A percentile compares a stretch with the other conserved stretches of the same genome.
Conservation (phyloP, 2,888 invertebrate species). For the Deilephila elpenor region DNA sequence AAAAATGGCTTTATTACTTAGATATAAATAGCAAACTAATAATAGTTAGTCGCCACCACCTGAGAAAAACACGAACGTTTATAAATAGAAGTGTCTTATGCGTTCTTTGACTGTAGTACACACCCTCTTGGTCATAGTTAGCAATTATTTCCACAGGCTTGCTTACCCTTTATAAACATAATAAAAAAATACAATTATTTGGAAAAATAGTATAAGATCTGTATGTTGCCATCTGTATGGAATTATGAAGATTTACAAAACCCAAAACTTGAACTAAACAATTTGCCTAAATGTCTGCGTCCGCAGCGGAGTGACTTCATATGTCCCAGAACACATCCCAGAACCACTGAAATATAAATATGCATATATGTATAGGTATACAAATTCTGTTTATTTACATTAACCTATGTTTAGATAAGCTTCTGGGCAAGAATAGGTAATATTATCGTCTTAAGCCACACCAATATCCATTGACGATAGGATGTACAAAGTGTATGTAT, state of each 20-base stretch:
- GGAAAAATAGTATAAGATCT: too few relatives aligned
- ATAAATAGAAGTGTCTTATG: conserved; percentile 23
- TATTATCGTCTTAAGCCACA: conserved; percentile 40
- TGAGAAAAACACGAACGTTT: conserved; percentile 10
- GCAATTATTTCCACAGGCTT: neutral
- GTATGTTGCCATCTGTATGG: too few relatives aligned
- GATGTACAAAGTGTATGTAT: conserved; percentile 64
- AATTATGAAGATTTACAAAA: too few relatives aligned
- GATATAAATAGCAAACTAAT: neutral
- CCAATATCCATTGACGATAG: conserved; percentile 57
- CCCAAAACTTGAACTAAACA: too few relatives aligned
- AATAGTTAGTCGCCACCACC: neutral
- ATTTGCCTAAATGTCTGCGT: too few relatives aligned
- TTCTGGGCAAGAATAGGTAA: conserved; percentile 21
- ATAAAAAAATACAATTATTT: too few relatives aligned
- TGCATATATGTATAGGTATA: neutral
- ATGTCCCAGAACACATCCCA: neutral
- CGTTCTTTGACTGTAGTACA: conserved; percentile 18
- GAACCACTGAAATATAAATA: neutral
- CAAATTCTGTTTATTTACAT: neutral
- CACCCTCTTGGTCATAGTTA: neutral
- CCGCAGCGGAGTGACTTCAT: neutral
- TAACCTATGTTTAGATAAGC: conserved; percentile 1
- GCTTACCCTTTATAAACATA: too few relatives aligned
- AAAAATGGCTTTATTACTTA: too few relatives aligned